Percentiles rank a stretch among this genome's conserved stretches.
Conservation (phyloP, 2,888 invertebrate species). For the Allolobophora icterica region DNA sequence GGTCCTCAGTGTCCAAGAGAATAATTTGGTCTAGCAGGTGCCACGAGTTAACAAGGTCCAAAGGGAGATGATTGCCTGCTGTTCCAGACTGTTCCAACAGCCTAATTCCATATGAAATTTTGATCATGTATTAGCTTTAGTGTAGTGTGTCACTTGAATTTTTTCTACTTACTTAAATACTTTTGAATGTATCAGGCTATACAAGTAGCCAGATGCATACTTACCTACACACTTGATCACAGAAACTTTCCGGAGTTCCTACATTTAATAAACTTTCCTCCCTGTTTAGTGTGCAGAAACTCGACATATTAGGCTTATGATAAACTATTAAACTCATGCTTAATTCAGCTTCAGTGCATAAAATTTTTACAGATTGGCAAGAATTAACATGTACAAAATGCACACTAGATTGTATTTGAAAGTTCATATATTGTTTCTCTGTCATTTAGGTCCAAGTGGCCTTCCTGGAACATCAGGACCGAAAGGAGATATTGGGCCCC, state of each 20-base stretch:
- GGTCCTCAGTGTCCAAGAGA: slow-evolving; percentile 39
- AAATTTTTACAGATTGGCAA: background rate
- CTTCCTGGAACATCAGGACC: slow-evolving; percentile 37
- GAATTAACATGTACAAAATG: background rate
- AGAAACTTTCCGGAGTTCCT: background rate
- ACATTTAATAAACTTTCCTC: background rate
- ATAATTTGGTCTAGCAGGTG: slow-evolving; percentile 40
- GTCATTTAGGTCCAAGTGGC: slow-evolving; percentile 30
- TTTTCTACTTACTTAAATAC: background rate
- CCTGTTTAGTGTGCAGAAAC: background rate
- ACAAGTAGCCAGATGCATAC: too few relatives aligned
- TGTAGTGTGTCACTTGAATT: background rate
- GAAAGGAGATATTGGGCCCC: slow-evolving; percentile 70
- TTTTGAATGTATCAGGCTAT: too few relatives aligned
- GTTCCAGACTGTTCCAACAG: background rate
- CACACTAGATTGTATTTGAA: background rate
- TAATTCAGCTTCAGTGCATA: background rate
- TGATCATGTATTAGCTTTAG: background rate
- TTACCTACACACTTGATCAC: background rate
- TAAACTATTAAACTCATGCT: background rate
- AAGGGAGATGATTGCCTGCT: slow-evolving; percentile 32
- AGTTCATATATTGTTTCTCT: background rate
- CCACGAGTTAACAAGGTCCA: slow-evolving; percentile 40
- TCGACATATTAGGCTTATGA: background rate
- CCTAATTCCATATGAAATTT: too few relatives aligned